Evolutionary conservation across 2,888 invertebrate species (phyloP), one percentile per base, ranked within the genome.

Genomic region (Drosophila affinis): DNA sequence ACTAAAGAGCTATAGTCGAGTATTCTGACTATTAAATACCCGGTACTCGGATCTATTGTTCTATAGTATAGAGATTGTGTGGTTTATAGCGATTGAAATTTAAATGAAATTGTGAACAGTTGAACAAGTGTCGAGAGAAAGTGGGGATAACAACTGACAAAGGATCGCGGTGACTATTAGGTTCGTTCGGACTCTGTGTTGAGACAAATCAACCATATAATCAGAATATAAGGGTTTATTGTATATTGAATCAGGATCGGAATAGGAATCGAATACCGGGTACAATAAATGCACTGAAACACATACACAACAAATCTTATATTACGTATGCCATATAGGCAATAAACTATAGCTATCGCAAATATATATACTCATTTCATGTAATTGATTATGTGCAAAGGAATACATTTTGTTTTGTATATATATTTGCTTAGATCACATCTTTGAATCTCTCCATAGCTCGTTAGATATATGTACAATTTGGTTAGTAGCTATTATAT

Each of bases 361-460:
- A 86, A 82, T 88, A 88, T 81, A 81, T 83, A 81, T 86, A 76
- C 74, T 61, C 56, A 56, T 62, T 46, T 48, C 62, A 39, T 76
- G 83, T 79, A 86, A 65, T 76, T 76, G 59, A 49, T 52, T 81
- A 71, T 86, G 69, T 76, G 74, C 81, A 86, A 76, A 76, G 74
- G 80, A 82, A 71, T 82, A 88, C 88, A 56, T 47, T 60, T 24
- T 46, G 34, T 49, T 34, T 39, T 72, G 81, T 78, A 82, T 82
- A 87, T 82, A 82, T 82, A 82, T 88, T 83, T 75, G 75, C 57
- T 86, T 75, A 80, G 77, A 82, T 82, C 81, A 82, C 81, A 88
- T 86, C 80, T 82, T 88, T 88, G 88, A 67, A 88, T 77, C 75
- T 62, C 61, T 80, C 78, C 84, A 53, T 57, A 80, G 81, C 81